Base-by-base conservation (phyloP, 2,888 invertebrate genomes). In the Loripinus fragilis region DNA sequence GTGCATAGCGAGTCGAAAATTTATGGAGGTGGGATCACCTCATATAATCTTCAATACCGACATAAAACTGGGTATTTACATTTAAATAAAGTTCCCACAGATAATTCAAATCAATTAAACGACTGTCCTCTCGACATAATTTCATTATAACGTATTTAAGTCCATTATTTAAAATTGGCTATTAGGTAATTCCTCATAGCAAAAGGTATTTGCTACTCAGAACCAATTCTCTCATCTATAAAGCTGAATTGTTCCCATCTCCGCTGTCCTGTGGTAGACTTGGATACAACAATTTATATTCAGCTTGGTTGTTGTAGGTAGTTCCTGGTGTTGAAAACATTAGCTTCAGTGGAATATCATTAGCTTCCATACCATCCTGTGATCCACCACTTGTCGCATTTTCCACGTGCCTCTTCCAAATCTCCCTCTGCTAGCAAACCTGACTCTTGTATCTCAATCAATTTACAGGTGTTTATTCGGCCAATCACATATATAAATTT, bases 281-380 rank as follows among this genome's bases (percentile, higher is more conserved):
- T 48, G 48, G 48, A 20, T 48, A 48, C n/a, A 48, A 48, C 48
- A 48, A 20, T 48, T 48, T 48, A 48, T 48, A 48, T 48, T 48
- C 48, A 20, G 17, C 48, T n/a, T n/a, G 7, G 17, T 48, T 17
- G 17, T 48, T 17, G 17, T 5, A 3, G 3, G 48, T 10, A 20
- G 48, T 48, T 5, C 3, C 20, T 48, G 48, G 48, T 20, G 48
- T 20, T 48, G 48, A 48, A 48, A 20, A 20, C 48, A 48, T 5
- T 48, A 10, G 48, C 48, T 48, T 48, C 48, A 48, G 48, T 48
- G 48, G 48, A 48, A 48, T 48, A 20, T 48, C 48, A 48, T 48
- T 48, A 48, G 48, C 3, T 48, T 48, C 48, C 48, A 20, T n/a
- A 48, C 48, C 48, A 48, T 48, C 48, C 7, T 5, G 17, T 48